phyloP scores from a whole-genome alignment of 2,888 invertebrate genomes.

The Harpagoxenus sublaevis region DNA sequence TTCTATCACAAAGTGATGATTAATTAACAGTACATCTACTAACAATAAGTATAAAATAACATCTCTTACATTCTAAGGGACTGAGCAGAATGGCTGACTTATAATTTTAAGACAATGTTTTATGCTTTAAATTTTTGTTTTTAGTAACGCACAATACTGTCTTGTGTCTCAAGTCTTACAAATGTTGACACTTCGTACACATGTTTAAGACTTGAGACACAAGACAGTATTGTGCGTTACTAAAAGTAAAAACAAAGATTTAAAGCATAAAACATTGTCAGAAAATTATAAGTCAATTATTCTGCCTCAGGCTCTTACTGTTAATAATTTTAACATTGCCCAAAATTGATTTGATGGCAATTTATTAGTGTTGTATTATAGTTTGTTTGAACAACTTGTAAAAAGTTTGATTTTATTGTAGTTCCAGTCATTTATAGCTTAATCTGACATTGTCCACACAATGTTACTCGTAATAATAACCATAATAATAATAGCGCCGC shows the following conservation, averaged over 20 bases:
- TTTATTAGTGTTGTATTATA: neutral
- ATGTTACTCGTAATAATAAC: conserved; percentile 50
- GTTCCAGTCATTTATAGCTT: conserved; percentile 7
- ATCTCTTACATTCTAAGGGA: neutral
- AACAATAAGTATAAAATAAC: neutral
- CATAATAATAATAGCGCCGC: conserved; percentile 53
- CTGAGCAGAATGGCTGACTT: too few species aligned
- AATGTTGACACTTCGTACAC: too few species aligned
- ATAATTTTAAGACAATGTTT: too few species aligned
- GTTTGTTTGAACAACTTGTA: neutral
- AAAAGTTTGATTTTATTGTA: conserved; percentile 2
- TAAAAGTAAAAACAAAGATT: too few species aligned
- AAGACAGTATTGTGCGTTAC: too few species aligned
- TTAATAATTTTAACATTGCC: neutral
- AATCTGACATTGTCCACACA: conserved; percentile 30
- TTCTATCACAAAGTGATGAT: neutral
- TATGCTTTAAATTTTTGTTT: too few species aligned
- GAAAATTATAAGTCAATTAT: too few species aligned
- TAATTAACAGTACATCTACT: neutral
- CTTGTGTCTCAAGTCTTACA: too few species aligned
- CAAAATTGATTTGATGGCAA: neutral
- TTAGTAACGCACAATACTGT: too few species aligned
- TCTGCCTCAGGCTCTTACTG: too few species aligned
- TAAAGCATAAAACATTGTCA: too few species aligned
- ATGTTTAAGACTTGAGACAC: too few species aligned